Percentiles rank a stretch among this genome's conserved stretches.
These are phyloP conservation scores for Meandrina meandrites DNA, from an alignment of 92 coral and sea anemone genomes.

Conservation along the genomic window DNA sequence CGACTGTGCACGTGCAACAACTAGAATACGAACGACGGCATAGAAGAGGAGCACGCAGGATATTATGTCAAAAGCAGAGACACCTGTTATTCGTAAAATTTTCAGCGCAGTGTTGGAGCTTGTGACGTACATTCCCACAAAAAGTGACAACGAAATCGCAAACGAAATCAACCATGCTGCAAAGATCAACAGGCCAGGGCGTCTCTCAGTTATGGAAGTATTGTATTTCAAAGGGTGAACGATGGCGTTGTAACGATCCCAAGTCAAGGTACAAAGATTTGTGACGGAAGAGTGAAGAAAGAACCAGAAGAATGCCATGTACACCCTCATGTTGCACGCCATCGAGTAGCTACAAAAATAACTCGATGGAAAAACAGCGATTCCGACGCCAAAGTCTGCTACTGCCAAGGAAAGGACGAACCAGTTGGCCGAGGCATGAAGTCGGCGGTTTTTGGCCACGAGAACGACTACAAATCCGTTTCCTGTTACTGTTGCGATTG, in stretches of 20 bases:
- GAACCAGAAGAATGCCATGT: conserved; percentile 18
- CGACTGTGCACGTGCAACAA: neutral
- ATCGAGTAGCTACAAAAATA: neutral
- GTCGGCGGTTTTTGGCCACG: conserved; percentile 5
- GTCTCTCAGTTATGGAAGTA: neutral
- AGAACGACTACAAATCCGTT: conserved; percentile 17
- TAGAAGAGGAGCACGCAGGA: conserved; percentile 7
- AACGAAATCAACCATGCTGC: conserved; percentile 21
- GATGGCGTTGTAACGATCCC: conserved; percentile 36
- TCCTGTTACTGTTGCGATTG: conserved; percentile 11
- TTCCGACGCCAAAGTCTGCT: conserved; percentile 32
- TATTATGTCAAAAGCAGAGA: conserved; percentile 3
- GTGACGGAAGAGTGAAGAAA: conserved; percentile 25
- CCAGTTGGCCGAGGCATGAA: conserved; percentile 29
- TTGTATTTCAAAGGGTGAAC: conserved; percentile 31
- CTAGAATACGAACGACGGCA: conserved; percentile 17
- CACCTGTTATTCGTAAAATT: neutral
- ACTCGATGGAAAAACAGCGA: neutral
- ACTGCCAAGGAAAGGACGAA: conserved; percentile 26
- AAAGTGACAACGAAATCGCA: conserved; percentile 1
- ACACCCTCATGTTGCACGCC: conserved; percentile 14
- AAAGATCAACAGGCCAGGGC: neutral
- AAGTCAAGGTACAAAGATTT: conserved; percentile 28
- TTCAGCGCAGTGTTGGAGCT: conserved; percentile 8
- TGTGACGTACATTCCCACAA: conserved; percentile 12